Base-by-base conservation (phyloP, 1,140 invertebrate species). In the Mylabris phalerata region DNA sequence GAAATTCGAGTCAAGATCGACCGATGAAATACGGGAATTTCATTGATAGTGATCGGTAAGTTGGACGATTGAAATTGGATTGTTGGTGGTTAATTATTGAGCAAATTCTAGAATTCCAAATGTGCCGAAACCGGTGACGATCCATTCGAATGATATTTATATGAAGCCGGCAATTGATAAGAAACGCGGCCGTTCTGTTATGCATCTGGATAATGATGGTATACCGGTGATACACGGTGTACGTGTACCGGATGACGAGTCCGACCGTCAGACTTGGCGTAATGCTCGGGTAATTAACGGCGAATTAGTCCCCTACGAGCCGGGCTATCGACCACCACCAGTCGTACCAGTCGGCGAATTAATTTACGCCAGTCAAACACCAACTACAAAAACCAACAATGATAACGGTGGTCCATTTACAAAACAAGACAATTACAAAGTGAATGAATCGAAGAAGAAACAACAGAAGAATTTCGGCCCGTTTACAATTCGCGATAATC, bases 221-320 rank as follows among this genome's bases (percentile, higher is more conserved):
- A 86, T 87, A 43, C 87, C 88, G 0, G 80, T 91, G 27, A 86
- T 93, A 32, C 85, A 89, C 51, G 90, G 90, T 0, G 80, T 88
- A 1, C 80, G 89, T 51, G 83, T 91, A 13, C 89, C 90, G 0
- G 90, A 93, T 63, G 87, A 90, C 52, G 87, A 89, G 45, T 82
- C 83, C 45, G 90, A 93, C 65, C 85, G 84, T 55, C 79, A 9
- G 86, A 86, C 82, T 2, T 93, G 89, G 89, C 79, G 90, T 48
- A 93, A 93, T 73, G 90, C 90, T 0, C 75, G 90, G 56, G 89
- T 93, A 1, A 88, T 93, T 25, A 92, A 93, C 65, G 87, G 87
- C 44, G 82, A 87, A 71, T 68, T 92, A 52, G 73, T 89, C 25
- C 82, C 84, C 46, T 85, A 85, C 66, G 82, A 84, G 45, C 78